Percentiles rank a stretch among this genome's conserved stretches.
phyloP scores from a whole-genome alignment of 23 tunicate species.

The Trididemnum nubilum region DNA sequence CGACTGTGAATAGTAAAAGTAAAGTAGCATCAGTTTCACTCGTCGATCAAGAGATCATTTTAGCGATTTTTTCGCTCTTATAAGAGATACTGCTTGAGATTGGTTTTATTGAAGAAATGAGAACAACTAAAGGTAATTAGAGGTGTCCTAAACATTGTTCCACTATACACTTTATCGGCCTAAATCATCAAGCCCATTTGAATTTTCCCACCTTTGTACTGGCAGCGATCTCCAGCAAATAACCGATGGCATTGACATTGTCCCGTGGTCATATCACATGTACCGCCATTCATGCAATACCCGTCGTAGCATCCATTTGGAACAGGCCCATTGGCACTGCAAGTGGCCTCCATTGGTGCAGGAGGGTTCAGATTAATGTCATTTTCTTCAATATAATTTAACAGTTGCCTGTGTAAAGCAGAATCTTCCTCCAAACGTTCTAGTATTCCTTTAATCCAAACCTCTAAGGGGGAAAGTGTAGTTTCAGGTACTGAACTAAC shows the following conservation, averaged over 20 bases:
- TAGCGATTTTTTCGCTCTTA: too few relatives aligned
- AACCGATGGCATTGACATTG: conserved; percentile 46
- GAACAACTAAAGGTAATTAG: too few relatives aligned
- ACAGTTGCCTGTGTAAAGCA: neutral
- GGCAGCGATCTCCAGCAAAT: conserved; percentile 66
- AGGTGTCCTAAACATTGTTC: too few relatives aligned
- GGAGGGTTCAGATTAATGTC: neutral
- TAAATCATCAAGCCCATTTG: too few relatives aligned
- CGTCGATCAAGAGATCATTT: too few relatives aligned
- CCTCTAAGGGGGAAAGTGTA: neutral
- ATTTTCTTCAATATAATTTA: neutral
- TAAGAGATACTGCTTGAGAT: too few relatives aligned
- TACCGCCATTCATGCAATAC: conserved; percentile 63
- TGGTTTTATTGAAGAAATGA: too few relatives aligned
- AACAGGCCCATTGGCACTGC: too few relatives aligned
- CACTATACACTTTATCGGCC: too few relatives aligned
- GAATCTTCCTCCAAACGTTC: neutral
- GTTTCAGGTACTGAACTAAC: neutral
- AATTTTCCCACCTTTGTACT: conserved; percentile 46
- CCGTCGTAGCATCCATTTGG: conserved; percentile 45
- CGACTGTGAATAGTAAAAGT: too few relatives aligned
- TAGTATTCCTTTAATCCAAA: neutral
- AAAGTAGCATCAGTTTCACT: too few relatives aligned
- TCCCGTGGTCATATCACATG: conserved; percentile 35
- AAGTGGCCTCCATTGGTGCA: neutral